phyloP scores from a whole-genome alignment of 1,140 invertebrate species.

The Nautilus pompilius region DNA sequence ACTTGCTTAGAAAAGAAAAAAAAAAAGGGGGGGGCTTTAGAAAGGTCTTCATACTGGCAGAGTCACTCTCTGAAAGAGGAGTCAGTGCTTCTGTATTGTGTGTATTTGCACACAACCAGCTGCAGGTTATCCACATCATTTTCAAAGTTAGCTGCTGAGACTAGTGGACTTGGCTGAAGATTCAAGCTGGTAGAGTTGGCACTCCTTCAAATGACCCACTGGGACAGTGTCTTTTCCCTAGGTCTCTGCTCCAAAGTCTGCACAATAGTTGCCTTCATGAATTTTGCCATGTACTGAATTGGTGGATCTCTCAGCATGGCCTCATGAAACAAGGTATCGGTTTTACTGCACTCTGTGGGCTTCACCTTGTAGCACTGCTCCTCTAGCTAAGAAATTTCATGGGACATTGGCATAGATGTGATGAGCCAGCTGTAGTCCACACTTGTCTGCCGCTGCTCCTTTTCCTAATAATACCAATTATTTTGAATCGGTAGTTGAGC shows the following conservation, averaged over 20 bases:
- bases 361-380: slow-evolving; percentile 44
- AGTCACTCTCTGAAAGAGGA: too few species aligned
- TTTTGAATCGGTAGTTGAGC: too few species aligned
- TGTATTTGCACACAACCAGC: too few species aligned
- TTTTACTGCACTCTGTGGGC: slow-evolving; percentile 34
- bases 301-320: slow-evolving; percentile 31
- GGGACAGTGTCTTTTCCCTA: slow-evolving; percentile 31
- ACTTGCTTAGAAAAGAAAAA: too few species aligned
- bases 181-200: slow-evolving; percentile 32
- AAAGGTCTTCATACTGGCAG: too few species aligned
- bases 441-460: slow-evolving; percentile 27
- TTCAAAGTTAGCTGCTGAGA: slow-evolving; percentile 12
- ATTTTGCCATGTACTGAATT: slow-evolving; percentile 29
- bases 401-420: slow-evolving; percentile 24
- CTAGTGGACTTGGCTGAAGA: slow-evolving; percentile 15
- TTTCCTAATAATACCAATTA: slow-evolving; percentile 17
- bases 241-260: slow-evolving; percentile 40
- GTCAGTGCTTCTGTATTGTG: too few species aligned
- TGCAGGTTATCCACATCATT: slow-evolving; percentile 18
- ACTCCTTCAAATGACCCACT: slow-evolving; percentile 38
- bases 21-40: too few species aligned
- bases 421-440: slow-evolving; percentile 52
- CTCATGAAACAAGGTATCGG: slow-evolving; percentile 42
- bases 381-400: slow-evolving; percentile 47
- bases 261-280: slow-evolving; percentile 37